Conservation (phyloP, 2,888 invertebrate genomes). For the Harpalus rufipes region DNA sequence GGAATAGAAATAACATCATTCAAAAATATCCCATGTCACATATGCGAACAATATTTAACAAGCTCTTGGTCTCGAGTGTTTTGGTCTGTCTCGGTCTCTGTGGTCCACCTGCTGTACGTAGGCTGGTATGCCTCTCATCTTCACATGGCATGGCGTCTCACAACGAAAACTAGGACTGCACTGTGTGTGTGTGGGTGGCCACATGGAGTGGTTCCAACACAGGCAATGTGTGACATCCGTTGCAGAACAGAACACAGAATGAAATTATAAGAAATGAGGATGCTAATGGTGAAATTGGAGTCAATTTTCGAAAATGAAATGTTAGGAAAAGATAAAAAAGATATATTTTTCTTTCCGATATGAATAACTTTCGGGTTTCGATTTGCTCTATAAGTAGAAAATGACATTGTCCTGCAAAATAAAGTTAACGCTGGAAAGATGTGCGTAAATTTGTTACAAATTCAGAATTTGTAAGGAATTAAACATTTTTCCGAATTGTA, state of each 20-base stretch:
- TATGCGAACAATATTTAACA: conserved; percentile 43
- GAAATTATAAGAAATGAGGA: neutral
- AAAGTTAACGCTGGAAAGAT: too few relatives aligned
- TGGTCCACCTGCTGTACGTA: conserved; percentile 50
- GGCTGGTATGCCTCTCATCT: conserved; percentile 33
- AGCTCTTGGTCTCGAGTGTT: neutral
- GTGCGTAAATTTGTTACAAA: too few relatives aligned
- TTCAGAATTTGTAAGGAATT: too few relatives aligned
- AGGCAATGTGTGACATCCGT: neutral
- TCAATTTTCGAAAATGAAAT: too few relatives aligned
- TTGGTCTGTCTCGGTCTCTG: neutral
- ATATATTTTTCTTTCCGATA: too few relatives aligned
- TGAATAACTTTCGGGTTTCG: too few relatives aligned
- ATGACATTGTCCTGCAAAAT: too few relatives aligned
- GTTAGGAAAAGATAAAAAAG: too few relatives aligned
- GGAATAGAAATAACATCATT: conserved; percentile 43
- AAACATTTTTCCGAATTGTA: too few relatives aligned
- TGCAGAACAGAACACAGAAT: neutral
- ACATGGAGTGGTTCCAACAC: neutral
- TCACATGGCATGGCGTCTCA: too few relatives aligned
- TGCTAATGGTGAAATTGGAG: too few relatives aligned
- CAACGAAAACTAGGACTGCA: conserved; percentile 14
- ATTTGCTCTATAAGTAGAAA: too few relatives aligned
- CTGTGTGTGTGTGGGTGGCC: conserved; percentile 32
- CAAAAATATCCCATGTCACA: conserved; percentile 34